Evolutionary conservation across 2,113 vertebrate species (phyloP), one percentile per base, ranked within the genome.

Genomic region (Lepisosteus osseus): DNA sequence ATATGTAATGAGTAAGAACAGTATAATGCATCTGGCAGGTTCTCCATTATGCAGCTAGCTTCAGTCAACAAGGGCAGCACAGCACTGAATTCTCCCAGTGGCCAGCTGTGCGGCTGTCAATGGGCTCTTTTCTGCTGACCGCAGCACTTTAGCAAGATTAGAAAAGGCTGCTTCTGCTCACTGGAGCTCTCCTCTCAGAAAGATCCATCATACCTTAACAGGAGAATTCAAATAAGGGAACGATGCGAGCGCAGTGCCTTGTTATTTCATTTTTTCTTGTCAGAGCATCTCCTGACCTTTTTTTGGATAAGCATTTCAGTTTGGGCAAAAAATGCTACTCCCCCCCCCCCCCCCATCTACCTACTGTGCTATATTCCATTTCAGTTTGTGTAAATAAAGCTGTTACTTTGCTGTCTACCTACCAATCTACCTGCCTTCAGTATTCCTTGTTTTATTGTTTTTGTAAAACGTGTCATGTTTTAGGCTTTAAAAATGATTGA

Each of bases 401-500:
- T 2, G 59, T 13, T 59, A 41, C 5, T 51, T 51, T 51, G 47
- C 47, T 51, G 9, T 9, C 47, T 51, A 5, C 47, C 47, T 51
- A 51, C 47, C 47, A 6, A 5, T 9, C 47, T 51, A 51, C 47
- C 47, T 51, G 47, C 47, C 47, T 29, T 29, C 29, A 29, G 29
- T 29, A 29, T 29, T 29, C 29, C 47, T 9, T 51, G 47, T 51
- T 51, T 55, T 14, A 13, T 13, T 17, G 69, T 61, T n/a, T 70
- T 45, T 42, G 57, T 72, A 47, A 72, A 72, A 67, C 15, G 65
- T 41, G 71, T 43, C 55, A 47, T 72, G 64, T 17, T 61, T 72
- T 51, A 7, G 2, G 55, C 71, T 67, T 57, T 72, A 67, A 67
- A 72, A 67, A 61, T 72, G 65, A 72, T 67, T 67, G 71, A 72